Evolutionary conservation across 1,140 invertebrate genomes (phyloP), one percentile per base, ranked within the genome.

Genomic region (Zelostemma sp.): DNA sequence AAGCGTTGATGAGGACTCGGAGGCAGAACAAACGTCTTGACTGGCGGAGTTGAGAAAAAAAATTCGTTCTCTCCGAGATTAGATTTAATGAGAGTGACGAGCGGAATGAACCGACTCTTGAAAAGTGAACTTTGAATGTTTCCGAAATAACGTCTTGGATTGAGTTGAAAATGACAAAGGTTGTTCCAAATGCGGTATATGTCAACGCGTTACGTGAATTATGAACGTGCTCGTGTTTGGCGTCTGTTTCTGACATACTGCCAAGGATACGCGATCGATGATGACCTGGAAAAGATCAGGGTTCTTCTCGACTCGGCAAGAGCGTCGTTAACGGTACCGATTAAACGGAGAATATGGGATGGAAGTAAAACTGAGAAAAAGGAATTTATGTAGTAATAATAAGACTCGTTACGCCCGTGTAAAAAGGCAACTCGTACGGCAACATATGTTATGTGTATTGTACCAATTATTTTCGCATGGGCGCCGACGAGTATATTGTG

Each of bases 181-280:
- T 61, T 49, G 68, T 69, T 77, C 74, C 65, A 56, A 75, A 71
- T 73, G 62, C 76, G 65, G 61, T 72, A 71, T 72, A 80, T 68
- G 72, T 74, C 68, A 78, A 74, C 77, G 54, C 74, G 70, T 76
- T 74, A 71, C 68, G 68, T 72, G 73, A 62, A 70, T 76, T 72
- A 78, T 74, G 57, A 68, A 53, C 59, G 65, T 55, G 72, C 56
- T 50, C 70, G 74, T 62, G 67, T 71, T 66, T 73, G 53, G 68
- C 59, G 41, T 67, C 63, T n/a, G n/a, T n/a, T n/a, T n/a, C 61
- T 74, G 65, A 46, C 69, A 71, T 70, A 67, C 74, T 68, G 62
- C 45, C 73, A 72, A 72, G 62, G 62, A 60, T 57, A 59, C 45
- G 21, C 46, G 46, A 71, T 70, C 51, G 47, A 47, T 46, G 40